Base-by-base conservation (phyloP, 2,113 vertebrate species). In the Austrofundulus limnaeus region DNA sequence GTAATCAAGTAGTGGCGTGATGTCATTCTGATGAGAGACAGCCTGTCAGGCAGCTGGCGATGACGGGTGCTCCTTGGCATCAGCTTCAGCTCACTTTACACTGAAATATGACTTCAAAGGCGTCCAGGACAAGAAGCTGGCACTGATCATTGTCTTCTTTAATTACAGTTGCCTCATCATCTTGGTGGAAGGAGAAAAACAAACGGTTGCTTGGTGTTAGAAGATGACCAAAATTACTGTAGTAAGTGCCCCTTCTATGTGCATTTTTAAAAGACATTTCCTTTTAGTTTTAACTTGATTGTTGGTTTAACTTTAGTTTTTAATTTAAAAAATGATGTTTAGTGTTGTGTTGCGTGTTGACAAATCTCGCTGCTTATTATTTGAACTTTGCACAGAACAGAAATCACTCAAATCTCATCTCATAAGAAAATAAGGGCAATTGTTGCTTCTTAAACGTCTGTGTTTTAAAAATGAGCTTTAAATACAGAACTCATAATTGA, bases 1-100 rank as follows among this genome's bases (percentile, higher is more conserved):
- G 82, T 86, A 91, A 91, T 91, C 86, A 90, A 88, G 85, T 88
- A 87, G 78, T 84, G 63, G 43, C 83, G 73, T 90, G 85, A 91
- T 90, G 89, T 90, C 87, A 90, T 73, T 66, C 41, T 81, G 87
- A 89, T 90, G 86, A 91, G 87, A 89, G 82, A 76, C 79, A 78
- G 77, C 68, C 81, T 85, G 87, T 86, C 88, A 89, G 87, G 82
- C 82, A 80, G 66, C 82, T 91, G 91, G 88, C 85, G 59, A 78
- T 77, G 39, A 52, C 60, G 80, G 83, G 74, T 55, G 72, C 79
- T 78, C 82, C 71, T 80, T 88, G 87, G 85, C 74, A 86, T 60
- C 38, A 41, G 50, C 70, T 70, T 42, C 69, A 75, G 73, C 80
- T 61, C 54, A 31, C 83, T 72, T 56, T 64, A 77, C 81, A 87